These are phyloP conservation scores for Smutsia temminckii DNA, from an alignment of 2,797 vertebrate species.

Conservation along the genomic window DNA sequence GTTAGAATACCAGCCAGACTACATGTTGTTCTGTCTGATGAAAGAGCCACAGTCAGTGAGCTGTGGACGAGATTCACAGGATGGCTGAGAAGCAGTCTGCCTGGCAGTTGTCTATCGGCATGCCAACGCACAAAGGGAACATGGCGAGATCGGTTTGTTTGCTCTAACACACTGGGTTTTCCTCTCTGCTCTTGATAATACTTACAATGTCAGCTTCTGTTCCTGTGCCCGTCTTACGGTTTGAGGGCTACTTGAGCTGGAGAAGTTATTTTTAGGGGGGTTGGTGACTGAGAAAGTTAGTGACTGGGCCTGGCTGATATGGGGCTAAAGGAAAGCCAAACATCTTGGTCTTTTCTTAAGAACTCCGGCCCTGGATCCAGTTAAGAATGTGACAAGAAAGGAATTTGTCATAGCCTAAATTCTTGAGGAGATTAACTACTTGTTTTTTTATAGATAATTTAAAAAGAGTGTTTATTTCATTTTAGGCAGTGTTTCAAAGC, in stretches of 20 bases:
- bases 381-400: slow-evolving; percentile 31
- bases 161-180: background rate
- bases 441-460: background rate
- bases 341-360: background rate
- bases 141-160: background rate
- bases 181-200: background rate
- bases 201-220: background rate
- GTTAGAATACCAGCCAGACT: background rate
- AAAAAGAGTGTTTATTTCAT: slow-evolving; percentile 23
- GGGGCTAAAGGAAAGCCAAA: slow-evolving; percentile 22
- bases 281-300: background rate
- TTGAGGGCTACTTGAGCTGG: background rate
- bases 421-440: slow-evolving; percentile 25
- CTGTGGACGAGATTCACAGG: background rate
- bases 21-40: background rate
- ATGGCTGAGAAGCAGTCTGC: background rate
- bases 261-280: slow-evolving; percentile 5
- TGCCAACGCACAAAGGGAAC: background rate
- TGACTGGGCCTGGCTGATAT: background rate
- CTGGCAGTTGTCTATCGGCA: background rate
- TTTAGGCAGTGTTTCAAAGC: slow-evolving; percentile 25
- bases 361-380: background rate
- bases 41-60: background rate
- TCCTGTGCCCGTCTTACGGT: background rate
- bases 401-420: background rate